These are phyloP conservation scores for Menura novaehollandiae DNA, from an alignment of 2,113 vertebrate genomes.

Conservation along the genomic window DNA sequence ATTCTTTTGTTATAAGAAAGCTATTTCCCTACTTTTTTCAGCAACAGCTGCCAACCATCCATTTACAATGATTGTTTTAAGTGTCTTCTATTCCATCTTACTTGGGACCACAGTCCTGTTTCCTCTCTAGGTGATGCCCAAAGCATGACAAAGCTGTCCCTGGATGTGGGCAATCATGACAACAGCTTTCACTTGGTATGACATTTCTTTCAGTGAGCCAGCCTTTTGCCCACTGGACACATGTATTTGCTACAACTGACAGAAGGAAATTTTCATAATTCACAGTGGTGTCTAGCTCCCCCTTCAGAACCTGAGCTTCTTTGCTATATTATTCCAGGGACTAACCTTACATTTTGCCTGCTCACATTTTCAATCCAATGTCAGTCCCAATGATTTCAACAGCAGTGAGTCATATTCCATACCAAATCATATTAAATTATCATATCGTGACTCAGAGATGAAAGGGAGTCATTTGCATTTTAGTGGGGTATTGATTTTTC, in stretches of 20 bases:
- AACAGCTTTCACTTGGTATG: neutral
- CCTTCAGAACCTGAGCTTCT: neutral
- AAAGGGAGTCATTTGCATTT: neutral
- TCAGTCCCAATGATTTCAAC: neutral
- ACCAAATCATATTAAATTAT: neutral
- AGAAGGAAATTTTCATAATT: neutral
- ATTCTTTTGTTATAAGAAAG: neutral
- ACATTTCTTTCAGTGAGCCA: neutral
- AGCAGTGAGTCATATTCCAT: constrained; percentile 26
- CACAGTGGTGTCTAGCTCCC: neutral
- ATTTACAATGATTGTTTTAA: neutral
- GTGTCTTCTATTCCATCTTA: neutral
- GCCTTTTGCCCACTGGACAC: neutral
- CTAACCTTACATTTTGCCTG: neutral
- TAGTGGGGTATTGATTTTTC: constrained; percentile 9
- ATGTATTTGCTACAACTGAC: neutral
- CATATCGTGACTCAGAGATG: constrained; percentile 36
- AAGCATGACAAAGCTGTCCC: neutral
- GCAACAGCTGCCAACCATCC: neutral
- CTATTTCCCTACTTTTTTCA: neutral
- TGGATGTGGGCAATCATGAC: neutral
- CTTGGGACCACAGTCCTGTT: neutral
- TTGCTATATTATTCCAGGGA: neutral
- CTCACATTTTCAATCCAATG: neutral
- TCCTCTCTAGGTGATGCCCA: neutral